phyloP scores from a whole-genome alignment of 2,797 vertebrate species.

The Microtus obscurus region DNA sequence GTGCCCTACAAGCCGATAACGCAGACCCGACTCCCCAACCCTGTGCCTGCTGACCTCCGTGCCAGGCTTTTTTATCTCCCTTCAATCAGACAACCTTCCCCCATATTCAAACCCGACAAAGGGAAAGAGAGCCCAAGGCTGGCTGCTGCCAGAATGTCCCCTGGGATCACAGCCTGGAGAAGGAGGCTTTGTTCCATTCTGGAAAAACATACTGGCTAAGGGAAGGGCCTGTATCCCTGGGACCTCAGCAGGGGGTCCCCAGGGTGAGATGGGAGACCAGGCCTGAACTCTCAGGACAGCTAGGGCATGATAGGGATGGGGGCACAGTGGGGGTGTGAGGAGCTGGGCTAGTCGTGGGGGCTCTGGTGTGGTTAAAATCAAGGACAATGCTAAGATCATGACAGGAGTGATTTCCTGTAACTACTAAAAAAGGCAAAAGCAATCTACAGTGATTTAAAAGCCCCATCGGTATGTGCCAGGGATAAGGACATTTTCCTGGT shows the following conservation, averaged over 20 bases:
- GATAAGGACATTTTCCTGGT: too few relatives aligned
- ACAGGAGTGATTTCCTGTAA: neutral
- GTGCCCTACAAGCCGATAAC: neutral
- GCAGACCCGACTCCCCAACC: neutral
- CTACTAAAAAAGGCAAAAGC: neutral
- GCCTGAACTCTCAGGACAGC: neutral
- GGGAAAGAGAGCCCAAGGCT: slow-evolving; percentile 5
- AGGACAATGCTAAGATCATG: neutral
- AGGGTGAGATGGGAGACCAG: neutral
- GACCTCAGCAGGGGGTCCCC: neutral
- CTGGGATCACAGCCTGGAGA: slow-evolving; percentile 71
- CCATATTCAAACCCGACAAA: neutral
- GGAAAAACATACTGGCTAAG: slow-evolving; percentile 58
- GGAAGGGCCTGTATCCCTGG: neutral
- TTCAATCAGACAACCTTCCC: too few relatives aligned
- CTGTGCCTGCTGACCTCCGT: neutral
- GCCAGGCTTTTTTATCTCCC: neutral
- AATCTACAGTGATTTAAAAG: neutral
- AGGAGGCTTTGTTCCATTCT: slow-evolving; percentile 83
- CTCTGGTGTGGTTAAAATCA: neutral
- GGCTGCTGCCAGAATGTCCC: slow-evolving; percentile 80
- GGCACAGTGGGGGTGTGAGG: neutral
- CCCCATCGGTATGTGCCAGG: neutral
- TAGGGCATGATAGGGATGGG: neutral
- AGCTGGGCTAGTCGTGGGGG: rapidly evolving